Conservation (phyloP, 2,888 invertebrate species). For the Ommatoiulus sabulosus region DNA sequence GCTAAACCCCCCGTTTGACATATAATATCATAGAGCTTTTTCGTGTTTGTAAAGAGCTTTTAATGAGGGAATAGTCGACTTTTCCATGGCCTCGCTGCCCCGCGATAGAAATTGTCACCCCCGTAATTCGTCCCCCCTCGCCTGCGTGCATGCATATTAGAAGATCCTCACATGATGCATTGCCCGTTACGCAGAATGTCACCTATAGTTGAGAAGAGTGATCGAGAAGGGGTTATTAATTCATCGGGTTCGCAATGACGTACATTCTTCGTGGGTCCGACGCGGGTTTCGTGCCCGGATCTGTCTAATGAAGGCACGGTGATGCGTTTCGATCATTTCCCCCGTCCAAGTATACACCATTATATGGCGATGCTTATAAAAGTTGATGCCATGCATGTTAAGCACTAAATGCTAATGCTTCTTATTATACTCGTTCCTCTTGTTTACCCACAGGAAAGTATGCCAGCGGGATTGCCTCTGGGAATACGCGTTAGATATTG, state of each 20-base stretch:
- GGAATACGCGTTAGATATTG: slow-evolving; percentile 49
- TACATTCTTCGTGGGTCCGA: slow-evolving; percentile 35
- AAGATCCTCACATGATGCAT: background rate
- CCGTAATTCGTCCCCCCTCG: background rate
- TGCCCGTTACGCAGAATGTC: background rate
- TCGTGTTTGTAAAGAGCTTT: background rate
- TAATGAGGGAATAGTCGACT: background rate
- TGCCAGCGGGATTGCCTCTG: slow-evolving; percentile 49
- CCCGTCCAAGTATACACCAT: background rate
- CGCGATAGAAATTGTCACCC: background rate
- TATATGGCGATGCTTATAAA: slow-evolving; percentile 23
- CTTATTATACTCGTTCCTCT: slow-evolving; percentile 51
- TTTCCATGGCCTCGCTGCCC: background rate
- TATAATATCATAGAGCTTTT: slow-evolving; percentile 13
- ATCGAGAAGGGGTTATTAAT: slow-evolving; percentile 46
- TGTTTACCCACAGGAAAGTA: slow-evolving; percentile 45
- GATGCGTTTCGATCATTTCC: background rate
- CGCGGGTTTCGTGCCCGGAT: background rate
- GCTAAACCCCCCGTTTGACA: background rate
- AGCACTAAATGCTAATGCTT: slow-evolving; percentile 51
- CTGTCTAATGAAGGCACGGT: slow-evolving; percentile 4
- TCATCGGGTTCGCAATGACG: slow-evolving; percentile 33
- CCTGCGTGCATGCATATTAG: background rate
- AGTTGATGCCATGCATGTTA: slow-evolving; percentile 51
- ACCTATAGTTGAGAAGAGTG: slow-evolving; percentile 19